Percentiles rank a stretch among this genome's conserved stretches.
phyloP scores from a whole-genome alignment of 2,113 vertebrate species.

The Gallinago media region DNA sequence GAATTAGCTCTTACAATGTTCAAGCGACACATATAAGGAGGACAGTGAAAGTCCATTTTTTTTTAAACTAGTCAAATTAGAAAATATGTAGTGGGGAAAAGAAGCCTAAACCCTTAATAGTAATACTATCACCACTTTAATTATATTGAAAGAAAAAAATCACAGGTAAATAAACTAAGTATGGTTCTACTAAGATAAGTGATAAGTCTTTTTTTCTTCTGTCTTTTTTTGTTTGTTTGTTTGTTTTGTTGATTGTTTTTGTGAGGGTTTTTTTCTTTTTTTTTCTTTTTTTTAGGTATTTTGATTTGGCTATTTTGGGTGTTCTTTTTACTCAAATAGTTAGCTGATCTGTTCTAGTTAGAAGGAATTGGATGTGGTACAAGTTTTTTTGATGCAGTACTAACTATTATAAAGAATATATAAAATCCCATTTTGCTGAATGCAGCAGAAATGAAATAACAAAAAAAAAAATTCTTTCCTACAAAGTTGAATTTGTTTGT shows the following conservation, averaged over 20 bases:
- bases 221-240: not conserved
- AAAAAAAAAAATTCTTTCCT: not conserved
- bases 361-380: not conserved
- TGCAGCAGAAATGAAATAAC: not conserved
- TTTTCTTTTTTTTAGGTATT: no score
- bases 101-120: not conserved
- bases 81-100: not conserved
- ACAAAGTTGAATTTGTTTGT: not conserved
- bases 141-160: not conserved
- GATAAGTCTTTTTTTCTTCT: not conserved
- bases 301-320: not conserved
- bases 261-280: no score
- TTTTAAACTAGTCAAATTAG: not conserved
- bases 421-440: not conserved
- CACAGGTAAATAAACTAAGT: not conserved
- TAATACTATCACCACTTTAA: not conserved
- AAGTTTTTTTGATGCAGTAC: fast-evolving
- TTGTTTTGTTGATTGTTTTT: not conserved
- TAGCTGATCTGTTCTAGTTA: not conserved
- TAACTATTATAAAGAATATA: not conserved
- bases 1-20: not conserved
- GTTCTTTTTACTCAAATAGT: not conserved
- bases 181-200: not conserved
- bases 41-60: not conserved
- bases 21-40: not conserved